These are phyloP conservation scores for Oxygymnocypris stewartii DNA, from an alignment of 2,113 vertebrate species.

Conservation along the genomic window DNA sequence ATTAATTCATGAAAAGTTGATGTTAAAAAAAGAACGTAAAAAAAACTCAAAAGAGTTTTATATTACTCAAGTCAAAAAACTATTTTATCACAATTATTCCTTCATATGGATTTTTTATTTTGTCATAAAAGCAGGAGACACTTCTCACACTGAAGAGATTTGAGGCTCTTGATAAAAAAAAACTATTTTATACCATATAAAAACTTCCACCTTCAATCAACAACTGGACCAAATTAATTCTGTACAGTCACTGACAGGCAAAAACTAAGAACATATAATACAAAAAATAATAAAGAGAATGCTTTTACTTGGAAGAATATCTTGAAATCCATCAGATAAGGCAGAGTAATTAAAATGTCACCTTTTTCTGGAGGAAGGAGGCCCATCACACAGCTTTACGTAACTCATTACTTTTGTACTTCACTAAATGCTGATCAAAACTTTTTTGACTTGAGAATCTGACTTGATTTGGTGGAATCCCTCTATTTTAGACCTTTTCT, in stretches of 20 bases:
- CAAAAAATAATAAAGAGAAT: slow-evolving; percentile 75
- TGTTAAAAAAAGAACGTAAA: not conserved
- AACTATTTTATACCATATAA: slow-evolving; percentile 60
- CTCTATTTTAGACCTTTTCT: not conserved
- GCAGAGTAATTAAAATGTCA: slow-evolving; percentile 80
- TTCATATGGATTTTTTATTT: slow-evolving; percentile 18
- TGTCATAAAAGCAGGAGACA: slow-evolving; percentile 39
- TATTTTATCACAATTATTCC: slow-evolving; percentile 20
- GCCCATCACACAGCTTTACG: slow-evolving; percentile 64
- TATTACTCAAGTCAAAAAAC: slow-evolving; percentile 21
- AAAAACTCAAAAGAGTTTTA: slow-evolving; percentile 17
- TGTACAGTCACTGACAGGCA: slow-evolving; percentile 68
- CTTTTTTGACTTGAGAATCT: not conserved
- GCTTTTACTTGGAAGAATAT: slow-evolving; percentile 74
- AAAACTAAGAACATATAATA: slow-evolving; percentile 76
- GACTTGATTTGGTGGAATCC: not conserved
- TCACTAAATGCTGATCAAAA: slow-evolving; percentile 58
- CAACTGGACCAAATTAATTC: slow-evolving; percentile 68
- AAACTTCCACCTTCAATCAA: slow-evolving; percentile 75
- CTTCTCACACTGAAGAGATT: slow-evolving; percentile 58
- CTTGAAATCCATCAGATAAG: slow-evolving; percentile 78
- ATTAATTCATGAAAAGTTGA: not conserved
- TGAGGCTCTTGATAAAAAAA: slow-evolving; percentile 60
- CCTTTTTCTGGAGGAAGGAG: slow-evolving; percentile 61
- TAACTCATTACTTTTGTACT: slow-evolving; percentile 57